These are phyloP conservation scores for Scomber japonicus DNA, from an alignment of 2,113 vertebrate genomes.

Conservation along the genomic window DNA sequence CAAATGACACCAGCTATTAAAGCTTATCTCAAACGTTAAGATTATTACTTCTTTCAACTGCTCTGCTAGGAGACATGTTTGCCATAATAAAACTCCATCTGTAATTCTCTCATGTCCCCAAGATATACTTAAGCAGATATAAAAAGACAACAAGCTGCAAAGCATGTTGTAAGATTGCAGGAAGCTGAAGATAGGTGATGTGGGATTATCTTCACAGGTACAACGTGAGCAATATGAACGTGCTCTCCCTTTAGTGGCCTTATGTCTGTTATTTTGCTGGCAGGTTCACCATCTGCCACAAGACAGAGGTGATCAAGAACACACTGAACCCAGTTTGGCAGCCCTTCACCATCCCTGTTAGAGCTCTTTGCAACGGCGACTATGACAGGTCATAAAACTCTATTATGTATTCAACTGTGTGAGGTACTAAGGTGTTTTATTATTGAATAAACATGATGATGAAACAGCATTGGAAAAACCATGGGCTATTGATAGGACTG, in stretches of 20 bases:
- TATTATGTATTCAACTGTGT: background rate
- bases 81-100: conserved; percentile 43
- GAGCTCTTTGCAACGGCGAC: conserved; percentile 96
- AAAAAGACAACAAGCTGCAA: conserved; percentile 3
- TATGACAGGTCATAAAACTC: conserved; percentile 92
- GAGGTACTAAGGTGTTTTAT: background rate
- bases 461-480: background rate
- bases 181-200: background rate
- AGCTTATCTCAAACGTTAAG: background rate
- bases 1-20: background rate
- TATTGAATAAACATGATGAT: background rate
- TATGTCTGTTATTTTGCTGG: conserved; percentile 40
- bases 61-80: conserved; percentile 33
- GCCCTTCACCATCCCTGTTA: conserved; percentile 95
- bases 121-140: conserved; percentile 28
- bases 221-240: conserved; percentile 21
- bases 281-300: conserved; percentile 89
- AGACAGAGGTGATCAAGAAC: conserved; percentile 90
- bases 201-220: conserved; percentile 17
- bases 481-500: background rate
- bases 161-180: conserved; percentile 18
- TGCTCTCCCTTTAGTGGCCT: conserved; percentile 22
- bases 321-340: conserved; percentile 98
- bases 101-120: conserved; percentile 20
- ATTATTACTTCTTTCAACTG: background rate